phyloP scores from a whole-genome alignment of 2,797 vertebrate genomes.

The Ispidina picta region DNA sequence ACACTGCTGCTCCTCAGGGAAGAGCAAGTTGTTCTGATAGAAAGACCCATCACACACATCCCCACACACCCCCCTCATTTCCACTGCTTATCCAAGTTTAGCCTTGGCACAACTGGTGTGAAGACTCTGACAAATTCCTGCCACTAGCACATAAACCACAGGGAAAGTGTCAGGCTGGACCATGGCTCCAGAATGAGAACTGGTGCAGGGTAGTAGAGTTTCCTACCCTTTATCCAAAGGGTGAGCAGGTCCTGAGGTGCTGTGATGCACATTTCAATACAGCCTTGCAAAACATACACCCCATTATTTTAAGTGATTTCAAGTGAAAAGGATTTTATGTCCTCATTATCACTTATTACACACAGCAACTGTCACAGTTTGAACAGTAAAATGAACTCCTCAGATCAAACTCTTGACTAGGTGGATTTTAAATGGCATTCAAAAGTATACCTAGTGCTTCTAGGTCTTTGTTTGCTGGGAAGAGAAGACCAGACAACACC shows the following conservation, averaged over 20 bases:
- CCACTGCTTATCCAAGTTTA: not conserved
- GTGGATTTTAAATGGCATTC: not conserved
- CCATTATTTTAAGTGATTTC: not conserved
- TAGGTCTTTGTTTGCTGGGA: not conserved
- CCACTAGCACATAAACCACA: not conserved
- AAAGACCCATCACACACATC: not conserved
- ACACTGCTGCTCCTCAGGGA: not conserved
- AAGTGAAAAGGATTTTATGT: conserved; percentile 8
- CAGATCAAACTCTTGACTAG: not conserved
- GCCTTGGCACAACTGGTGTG: not conserved
- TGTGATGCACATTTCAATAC: not conserved
- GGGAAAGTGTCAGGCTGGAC: not conserved
- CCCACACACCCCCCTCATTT: not conserved
- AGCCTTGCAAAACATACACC: not conserved
- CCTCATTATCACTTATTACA: conserved; percentile 28
- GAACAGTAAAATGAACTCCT: conserved; percentile 6
- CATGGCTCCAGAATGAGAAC: not conserved
- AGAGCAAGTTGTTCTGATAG: not conserved
- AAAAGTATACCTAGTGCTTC: not conserved
- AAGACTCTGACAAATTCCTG: not conserved
- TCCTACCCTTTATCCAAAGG: not conserved
- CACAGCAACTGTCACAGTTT: not conserved
- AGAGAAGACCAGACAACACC: not conserved
- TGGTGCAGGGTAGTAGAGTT: not conserved
- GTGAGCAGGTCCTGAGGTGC: not conserved